Evolutionary conservation across 1,140 invertebrate genomes (phyloP).

Genomic region (Forficula auricularia): DNA sequence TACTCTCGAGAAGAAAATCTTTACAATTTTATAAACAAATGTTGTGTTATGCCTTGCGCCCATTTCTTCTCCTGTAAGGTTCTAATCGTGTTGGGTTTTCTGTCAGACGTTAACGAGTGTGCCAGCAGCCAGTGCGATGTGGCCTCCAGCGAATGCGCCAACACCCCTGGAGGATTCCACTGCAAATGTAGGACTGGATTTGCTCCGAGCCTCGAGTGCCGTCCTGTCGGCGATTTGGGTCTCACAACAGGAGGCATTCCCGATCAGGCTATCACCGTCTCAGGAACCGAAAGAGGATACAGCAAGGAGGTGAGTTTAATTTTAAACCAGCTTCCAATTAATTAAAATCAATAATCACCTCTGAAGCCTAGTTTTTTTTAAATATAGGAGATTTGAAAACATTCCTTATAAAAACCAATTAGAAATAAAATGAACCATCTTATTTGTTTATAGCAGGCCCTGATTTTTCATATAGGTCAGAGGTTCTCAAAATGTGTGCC

Average conservation of each 20-base stretch:
- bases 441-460: too few species aligned
- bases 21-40: too few species aligned
- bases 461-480: too few species aligned
- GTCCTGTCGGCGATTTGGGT: conserved; percentile 73
- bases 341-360: not conserved
- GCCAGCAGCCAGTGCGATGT: conserved; percentile 71
- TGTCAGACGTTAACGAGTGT: conserved; percentile 80
- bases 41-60: too few species aligned
- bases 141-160: conserved; percentile 79
- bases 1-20: too few species aligned
- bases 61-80: too few species aligned
- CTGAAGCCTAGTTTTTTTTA: too few species aligned
- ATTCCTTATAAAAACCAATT: too few species aligned
- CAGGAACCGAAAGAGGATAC: conserved; percentile 62
- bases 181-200: conserved; percentile 79
- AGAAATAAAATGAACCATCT: too few species aligned
- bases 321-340: conserved; percentile 1
- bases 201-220: conserved; percentile 69
- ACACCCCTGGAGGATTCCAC: conserved; percentile 76
- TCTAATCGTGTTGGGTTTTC: too few species aligned
- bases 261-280: conserved; percentile 74
- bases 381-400: too few species aligned
- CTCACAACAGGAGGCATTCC: conserved; percentile 76
- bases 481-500: too few species aligned
- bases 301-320: conserved; percentile 46